Evolutionary conservation across 2,888 invertebrate species (phyloP).

Genomic region (Aporophyla nigra): DNA sequence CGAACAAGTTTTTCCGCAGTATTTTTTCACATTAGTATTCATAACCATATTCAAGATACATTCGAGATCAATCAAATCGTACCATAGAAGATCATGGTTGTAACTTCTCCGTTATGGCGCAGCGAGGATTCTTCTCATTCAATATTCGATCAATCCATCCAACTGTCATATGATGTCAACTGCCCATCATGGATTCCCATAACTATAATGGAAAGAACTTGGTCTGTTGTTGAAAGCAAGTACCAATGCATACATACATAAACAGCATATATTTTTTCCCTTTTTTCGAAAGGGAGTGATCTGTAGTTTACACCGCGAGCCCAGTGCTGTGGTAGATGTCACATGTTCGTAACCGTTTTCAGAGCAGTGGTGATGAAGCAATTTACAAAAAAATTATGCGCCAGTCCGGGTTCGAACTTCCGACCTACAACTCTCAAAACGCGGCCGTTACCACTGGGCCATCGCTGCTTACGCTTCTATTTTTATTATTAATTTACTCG

Average conservation of each 20-base stretch:
- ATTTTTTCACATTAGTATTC: conserved; percentile 41
- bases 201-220: not conserved
- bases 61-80: conserved; percentile 15
- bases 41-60: conserved; percentile 13
- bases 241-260: not conserved
- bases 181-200: conserved; percentile 4
- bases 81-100: not conserved
- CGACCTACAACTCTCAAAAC: no score
- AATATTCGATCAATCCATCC: conserved; percentile 11
- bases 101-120: not conserved
- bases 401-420: no score
- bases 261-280: no score
- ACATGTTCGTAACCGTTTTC: no score
- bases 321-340: no score
- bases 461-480: no score
- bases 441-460: no score
- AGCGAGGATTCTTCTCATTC: conserved; percentile 6
- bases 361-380: no score
- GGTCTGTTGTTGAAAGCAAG: not conserved
- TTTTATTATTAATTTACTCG: no score
- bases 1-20: conserved; percentile 2
- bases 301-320: no score
- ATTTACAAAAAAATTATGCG: no score
- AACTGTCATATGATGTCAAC: conserved; percentile 2
- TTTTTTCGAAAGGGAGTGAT: no score